Evolutionary conservation across 2,797 vertebrate species (phyloP).

Genomic region (Rhinophrynus dorsalis): DNA sequence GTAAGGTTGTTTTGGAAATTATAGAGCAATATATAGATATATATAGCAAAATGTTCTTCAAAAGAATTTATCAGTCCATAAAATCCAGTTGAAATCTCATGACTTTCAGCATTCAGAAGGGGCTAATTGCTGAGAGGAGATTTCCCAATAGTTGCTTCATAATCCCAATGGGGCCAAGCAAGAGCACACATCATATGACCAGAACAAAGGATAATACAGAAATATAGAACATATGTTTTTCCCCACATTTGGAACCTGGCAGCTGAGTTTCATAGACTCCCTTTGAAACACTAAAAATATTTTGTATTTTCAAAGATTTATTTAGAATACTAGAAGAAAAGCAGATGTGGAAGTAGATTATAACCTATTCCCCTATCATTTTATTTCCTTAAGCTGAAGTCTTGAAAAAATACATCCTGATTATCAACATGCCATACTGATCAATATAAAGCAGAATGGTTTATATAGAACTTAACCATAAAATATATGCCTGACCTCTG

Average conservation of each 20-base stretch:
- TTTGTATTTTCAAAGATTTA: not conserved
- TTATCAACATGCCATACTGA: no score
- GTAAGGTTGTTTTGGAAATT: no score
- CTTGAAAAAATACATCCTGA: no score
- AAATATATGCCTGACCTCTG: no score
- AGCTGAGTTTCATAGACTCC: not conserved
- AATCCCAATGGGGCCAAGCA: not conserved
- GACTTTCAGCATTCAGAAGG: not conserved
- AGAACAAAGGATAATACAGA: slow-evolving; percentile 1
- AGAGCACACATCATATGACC: slow-evolving; percentile 6
- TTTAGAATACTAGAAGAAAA: not conserved
- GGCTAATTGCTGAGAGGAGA: no score
- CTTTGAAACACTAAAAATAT: not conserved
- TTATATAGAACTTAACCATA: no score
- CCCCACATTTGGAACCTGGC: not conserved
- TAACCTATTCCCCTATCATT: no score
- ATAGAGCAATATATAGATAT: no score
- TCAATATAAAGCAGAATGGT: no score
- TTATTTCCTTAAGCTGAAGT: no score
- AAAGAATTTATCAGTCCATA: not conserved
- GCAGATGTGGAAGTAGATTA: not conserved
- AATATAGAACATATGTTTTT: not conserved
- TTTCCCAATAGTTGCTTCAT: slow-evolving; percentile 18
- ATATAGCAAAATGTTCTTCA: no score
- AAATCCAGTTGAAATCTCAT: not conserved